A percentile compares a stretch with the other conserved stretches of the same genome.
Evolutionary conservation across 2,888 invertebrate genomes (phyloP).

Genomic region (Caenorhabditis parvicauda): DNA sequence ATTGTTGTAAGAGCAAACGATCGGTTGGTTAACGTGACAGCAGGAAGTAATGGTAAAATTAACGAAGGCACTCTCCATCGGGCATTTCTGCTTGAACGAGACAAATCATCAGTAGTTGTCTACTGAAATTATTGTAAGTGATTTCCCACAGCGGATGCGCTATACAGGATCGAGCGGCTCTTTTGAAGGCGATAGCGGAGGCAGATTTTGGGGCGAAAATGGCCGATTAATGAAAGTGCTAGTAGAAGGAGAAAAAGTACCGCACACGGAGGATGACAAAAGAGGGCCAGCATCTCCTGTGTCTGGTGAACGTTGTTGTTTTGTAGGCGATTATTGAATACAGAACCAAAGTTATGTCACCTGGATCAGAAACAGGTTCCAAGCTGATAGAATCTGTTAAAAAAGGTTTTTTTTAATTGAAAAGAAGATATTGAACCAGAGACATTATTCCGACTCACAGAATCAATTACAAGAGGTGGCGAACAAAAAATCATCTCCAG

Average conservation of each 20-base stretch:
- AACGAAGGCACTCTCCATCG: conserved; percentile 14
- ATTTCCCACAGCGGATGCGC: neutral
- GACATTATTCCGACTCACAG: too few relatives aligned
- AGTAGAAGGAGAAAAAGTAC: neutral
- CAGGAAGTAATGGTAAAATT: conserved; percentile 19
- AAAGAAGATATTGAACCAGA: too few relatives aligned
- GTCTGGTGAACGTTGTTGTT: neutral
- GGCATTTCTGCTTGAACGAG: conserved; percentile 25
- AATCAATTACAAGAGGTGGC: too few relatives aligned
- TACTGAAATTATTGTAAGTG: neutral
- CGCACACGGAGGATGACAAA: neutral
- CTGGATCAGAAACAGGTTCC: too few relatives aligned
- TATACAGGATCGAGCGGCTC: neutral
- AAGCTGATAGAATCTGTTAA: too few relatives aligned
- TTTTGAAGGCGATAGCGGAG: neutral
- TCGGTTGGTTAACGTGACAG: conserved; percentile 21
- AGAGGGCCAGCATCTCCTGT: neutral
- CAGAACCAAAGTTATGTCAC: too few relatives aligned
- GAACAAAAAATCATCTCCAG: too few relatives aligned
- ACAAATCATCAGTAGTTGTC: too few relatives aligned
- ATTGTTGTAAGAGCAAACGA: conserved; percentile 19
- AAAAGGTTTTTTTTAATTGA: too few relatives aligned
- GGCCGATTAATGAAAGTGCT: neutral
- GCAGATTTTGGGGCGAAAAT: neutral
- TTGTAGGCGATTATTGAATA: too few relatives aligned